phyloP scores from a whole-genome alignment of 2,888 invertebrate species.

The Stenichneumon culpator region DNA sequence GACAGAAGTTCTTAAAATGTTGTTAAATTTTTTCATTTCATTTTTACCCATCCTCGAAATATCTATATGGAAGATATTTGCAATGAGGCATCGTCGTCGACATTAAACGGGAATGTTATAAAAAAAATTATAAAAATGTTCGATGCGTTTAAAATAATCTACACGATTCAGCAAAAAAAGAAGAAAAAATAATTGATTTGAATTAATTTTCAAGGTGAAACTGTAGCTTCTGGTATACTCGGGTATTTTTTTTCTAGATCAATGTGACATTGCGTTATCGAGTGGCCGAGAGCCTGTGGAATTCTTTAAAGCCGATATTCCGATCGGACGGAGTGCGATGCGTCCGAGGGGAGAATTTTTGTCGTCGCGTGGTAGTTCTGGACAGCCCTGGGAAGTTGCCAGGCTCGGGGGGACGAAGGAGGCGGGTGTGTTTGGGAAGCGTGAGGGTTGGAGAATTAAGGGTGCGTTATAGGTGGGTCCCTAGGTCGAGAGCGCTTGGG shows the following conservation, averaged over 20 bases:
- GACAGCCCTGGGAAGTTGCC: slow-evolving; percentile 65
- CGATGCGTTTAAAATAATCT: neutral
- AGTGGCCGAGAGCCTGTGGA: slow-evolving; percentile 23
- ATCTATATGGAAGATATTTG: too few relatives aligned
- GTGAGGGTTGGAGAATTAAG: slow-evolving; percentile 72
- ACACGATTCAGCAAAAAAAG: too few relatives aligned
- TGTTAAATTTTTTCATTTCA: neutral
- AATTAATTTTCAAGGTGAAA: neutral
- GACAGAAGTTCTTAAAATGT: neutral
- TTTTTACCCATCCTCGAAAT: slow-evolving; percentile 1
- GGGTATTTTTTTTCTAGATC: slow-evolving; percentile 49
- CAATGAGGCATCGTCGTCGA: too few relatives aligned
- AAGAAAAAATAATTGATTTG: neutral
- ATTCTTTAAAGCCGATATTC: slow-evolving; percentile 65
- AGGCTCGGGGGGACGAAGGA: slow-evolving; percentile 72
- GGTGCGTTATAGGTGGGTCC: slow-evolving; percentile 77
- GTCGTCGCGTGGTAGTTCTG: slow-evolving; percentile 60
- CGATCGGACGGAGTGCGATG: slow-evolving; percentile 35
- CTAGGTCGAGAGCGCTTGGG: slow-evolving; percentile 76
- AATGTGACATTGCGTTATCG: slow-evolving; percentile 53
- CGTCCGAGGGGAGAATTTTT: slow-evolving; percentile 62
- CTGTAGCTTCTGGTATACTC: neutral
- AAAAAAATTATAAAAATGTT: neutral
- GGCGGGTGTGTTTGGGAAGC: slow-evolving; percentile 60
- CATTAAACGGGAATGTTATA: neutral